A percentile compares a stretch with the other conserved stretches of the same genome.
phyloP scores from a whole-genome alignment of 2,113 vertebrate species.

The Heterocephalus glaber region DNA sequence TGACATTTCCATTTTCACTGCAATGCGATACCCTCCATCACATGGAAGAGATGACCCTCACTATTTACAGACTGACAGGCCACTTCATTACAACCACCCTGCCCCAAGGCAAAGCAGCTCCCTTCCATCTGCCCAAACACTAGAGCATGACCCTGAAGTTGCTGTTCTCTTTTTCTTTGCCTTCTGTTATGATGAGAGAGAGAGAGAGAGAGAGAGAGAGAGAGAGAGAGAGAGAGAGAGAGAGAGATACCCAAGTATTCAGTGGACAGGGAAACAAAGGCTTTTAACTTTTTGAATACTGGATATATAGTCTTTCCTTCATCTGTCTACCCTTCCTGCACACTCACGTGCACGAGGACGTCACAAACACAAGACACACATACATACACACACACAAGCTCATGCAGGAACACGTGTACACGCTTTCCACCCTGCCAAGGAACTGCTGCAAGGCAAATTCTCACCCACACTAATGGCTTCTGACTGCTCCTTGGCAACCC shows the following conservation, averaged over 20 bases:
- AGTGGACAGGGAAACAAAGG: too few species aligned
- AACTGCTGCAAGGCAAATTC: constrained; percentile 99
- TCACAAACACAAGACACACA: background rate
- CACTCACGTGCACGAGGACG: background rate
- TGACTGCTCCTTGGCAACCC: constrained; percentile 99
- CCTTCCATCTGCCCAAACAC: constrained; percentile 92
- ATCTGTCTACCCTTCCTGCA: constrained; percentile 74
- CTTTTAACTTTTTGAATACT: too few species aligned
- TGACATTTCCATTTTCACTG: constrained; percentile 99
- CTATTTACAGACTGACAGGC: constrained; percentile 99
- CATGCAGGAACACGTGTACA: constrained; percentile 54
- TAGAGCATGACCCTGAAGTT: constrained; percentile 92
- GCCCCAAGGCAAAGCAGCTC: constrained; percentile 92
- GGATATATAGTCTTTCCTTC: background rate
- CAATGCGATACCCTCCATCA: constrained; percentile 96
- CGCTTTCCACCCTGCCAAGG: constrained; percentile 93
- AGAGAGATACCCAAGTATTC: too few species aligned
- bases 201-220: constrained; percentile 17
- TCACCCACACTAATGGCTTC: constrained; percentile 99
- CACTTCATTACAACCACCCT: constrained; percentile 96
- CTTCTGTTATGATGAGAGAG: constrained; percentile 76
- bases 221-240: background rate
- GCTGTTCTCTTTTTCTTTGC: constrained; percentile 84
- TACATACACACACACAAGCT: constrained; percentile 65
- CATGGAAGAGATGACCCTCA: constrained; percentile 93